Base-by-base conservation (phyloP, 2,797 vertebrate species). In the Arremon aurantiirostris region DNA sequence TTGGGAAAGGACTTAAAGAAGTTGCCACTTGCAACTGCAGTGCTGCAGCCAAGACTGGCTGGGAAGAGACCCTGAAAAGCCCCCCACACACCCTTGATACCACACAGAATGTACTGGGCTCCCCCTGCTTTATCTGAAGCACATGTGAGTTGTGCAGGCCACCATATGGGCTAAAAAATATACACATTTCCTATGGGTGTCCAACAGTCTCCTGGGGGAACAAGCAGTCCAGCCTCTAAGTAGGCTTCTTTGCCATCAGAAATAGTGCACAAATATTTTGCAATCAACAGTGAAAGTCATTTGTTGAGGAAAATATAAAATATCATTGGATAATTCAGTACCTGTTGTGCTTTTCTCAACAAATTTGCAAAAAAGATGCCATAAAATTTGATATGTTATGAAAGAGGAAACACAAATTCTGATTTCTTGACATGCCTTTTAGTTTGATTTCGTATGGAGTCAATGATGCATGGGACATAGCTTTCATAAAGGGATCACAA, bases 51-150 rank as follows among this genome's bases (percentile, higher is more conserved):
- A 61, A 55, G 50, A 35, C 34, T 22, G 15, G 19, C 15, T 64
- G 12, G 12, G 9, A 22, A 71, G 37, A 50, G 18, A 50, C 15
- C 6, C 34, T 3, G 2, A 82, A 27, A 80, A 80, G 9, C 1
- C 1, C 12, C 26, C 3, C 24, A 0, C 6, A 3, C 5, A 2
- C 4, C 39, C 27, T 21, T 21, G 8, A 10, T 46, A 64, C 32
- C 30, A 70, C 20, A n/a, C 0, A 1, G 21, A 32, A 70, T 2
- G 4, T 32, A 20, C 19, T 32, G 12, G n/a, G 24, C 8, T 82
- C 12, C 24, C 24, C 8, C 1, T 6, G 11, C 52, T 64, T 80
- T 35, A 68, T 20, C 37, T 71, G 44, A 87, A 85, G 11, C 26
- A 30, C 19, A 3, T 0, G 0, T 11, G 32, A 34, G 57, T 35